Percentiles rank a stretch among this genome's conserved stretches.
Evolutionary conservation across 2,797 vertebrate genomes (phyloP).

Genomic region (Sphenopsis melanotis): DNA sequence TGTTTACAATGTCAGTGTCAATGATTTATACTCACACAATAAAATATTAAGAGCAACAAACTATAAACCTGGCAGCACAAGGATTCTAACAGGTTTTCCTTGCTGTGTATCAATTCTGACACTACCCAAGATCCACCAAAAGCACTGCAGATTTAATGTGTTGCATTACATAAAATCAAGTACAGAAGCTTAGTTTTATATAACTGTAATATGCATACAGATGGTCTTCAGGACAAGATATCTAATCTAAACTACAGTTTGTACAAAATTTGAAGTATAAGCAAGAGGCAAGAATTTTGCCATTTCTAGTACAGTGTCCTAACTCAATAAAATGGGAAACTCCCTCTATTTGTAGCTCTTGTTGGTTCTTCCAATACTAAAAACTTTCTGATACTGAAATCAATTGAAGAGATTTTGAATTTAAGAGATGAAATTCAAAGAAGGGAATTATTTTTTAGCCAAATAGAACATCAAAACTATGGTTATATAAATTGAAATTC

Average conservation of each 20-base stretch:
- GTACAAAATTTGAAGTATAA: not conserved
- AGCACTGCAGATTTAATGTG: not conserved
- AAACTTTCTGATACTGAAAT: not conserved
- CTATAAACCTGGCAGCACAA: constrained; percentile 8
- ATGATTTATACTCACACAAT: constrained; percentile 23
- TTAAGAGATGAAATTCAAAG: not conserved
- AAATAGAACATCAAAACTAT: not conserved
- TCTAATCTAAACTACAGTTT: not conserved
- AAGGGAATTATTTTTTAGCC: not conserved
- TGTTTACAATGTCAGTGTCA: constrained; percentile 18
- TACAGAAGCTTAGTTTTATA: constrained; percentile 23
- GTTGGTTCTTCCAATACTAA: not conserved
- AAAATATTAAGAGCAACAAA: constrained; percentile 63
- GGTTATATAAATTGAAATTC: not conserved
- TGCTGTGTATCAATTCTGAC: not conserved
- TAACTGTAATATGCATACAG: constrained; percentile 28
- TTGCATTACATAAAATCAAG: constrained; percentile 43
- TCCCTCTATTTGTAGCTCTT: not conserved
- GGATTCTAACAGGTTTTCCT: constrained; percentile 17
- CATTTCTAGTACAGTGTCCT: not conserved
- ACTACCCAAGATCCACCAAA: not conserved
- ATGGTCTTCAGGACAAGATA: not conserved
- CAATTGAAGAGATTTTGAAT: not conserved
- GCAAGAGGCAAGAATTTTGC: not conserved
- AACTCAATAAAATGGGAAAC: not conserved